Percentiles rank a stretch among this genome's conserved stretches.
Evolutionary conservation across 2,888 invertebrate species (phyloP).

Genomic region (Aricia artaxerxes): DNA sequence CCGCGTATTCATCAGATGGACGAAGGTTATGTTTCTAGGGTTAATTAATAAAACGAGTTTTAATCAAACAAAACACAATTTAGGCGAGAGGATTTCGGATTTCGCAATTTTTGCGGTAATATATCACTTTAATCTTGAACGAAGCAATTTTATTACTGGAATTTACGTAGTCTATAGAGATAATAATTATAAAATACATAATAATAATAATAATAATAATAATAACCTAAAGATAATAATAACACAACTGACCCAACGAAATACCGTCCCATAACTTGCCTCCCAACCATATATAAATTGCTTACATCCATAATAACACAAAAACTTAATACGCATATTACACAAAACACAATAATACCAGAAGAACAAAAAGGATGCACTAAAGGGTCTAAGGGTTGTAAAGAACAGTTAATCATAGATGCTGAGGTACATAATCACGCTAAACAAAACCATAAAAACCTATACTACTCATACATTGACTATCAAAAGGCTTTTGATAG

Average conservation of each 20-base stretch:
- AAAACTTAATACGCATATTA: conserved; percentile 6
- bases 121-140: not conserved
- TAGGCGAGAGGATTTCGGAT: not conserved
- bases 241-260: not conserved
- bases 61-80: conserved; percentile 8
- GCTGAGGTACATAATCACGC: no score
- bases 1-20: no score
- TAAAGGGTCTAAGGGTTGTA: no score
- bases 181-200: no score
- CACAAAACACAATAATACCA: conserved; percentile 32
- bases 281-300: conserved; percentile 1
- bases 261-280: conserved; percentile 11
- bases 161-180: no score
- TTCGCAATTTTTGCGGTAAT: not conserved
- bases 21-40: no score
- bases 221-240: not conserved
- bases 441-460: no score
- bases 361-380: conserved; percentile 24
- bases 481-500: no score
- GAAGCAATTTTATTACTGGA: not conserved
- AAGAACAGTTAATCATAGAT: no score
- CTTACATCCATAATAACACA: conserved; percentile 16
- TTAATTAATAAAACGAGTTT: conserved; percentile 15
- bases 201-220: no score
- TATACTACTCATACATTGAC: no score